Evolutionary conservation across 2,797 vertebrate genomes (phyloP), one percentile per base, ranked within the genome.

Genomic region (Eulemur albifrons): DNA sequence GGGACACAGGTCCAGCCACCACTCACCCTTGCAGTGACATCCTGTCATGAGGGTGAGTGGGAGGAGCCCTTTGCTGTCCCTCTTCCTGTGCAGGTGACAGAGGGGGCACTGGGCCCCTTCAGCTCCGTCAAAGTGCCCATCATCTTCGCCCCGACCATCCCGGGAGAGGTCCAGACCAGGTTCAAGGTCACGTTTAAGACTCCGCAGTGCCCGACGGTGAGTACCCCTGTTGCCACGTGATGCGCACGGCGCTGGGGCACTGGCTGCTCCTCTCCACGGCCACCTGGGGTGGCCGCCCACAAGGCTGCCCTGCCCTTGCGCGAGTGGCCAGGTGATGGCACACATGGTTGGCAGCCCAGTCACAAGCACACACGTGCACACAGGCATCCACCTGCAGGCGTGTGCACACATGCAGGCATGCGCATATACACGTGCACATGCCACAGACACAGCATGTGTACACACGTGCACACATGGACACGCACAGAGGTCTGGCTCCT

Each of bases 21-120:
- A 1, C 25, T 15, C 30, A 2, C 4, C 59, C 48, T 7, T 21
- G 0, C 27, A 30, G 70, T 12, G 17, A 7, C 1, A 0, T 1
- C 76, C 70, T 0, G 0, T 23, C 17, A 1, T 7, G 27, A 12
- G 21, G 61, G 13, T 2, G 14, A 32, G 21, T 9, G 32, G 67
- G 48, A 13, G 23, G 50, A 0, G 3, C 75, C 17, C 3, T 38
- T 14, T 7, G 35, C 8, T 1, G 0, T 0, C 8, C 35, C 32
- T 67, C 57, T 50, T 79, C 79, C 54, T 14, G 1, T 87, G 72
- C 95, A 99, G 99, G 96, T 99, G 5, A 98, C 96, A 45, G 98
- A 98, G 72, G 99, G 99, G 14, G 98, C 99, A 63, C 98, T 99
- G 4, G 98, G 98, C 93, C 98, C 99, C 79, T 99, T 99, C 98